Evolutionary conservation across 1,140 invertebrate genomes (phyloP).

Genomic region (Papilio polyxenes): DNA sequence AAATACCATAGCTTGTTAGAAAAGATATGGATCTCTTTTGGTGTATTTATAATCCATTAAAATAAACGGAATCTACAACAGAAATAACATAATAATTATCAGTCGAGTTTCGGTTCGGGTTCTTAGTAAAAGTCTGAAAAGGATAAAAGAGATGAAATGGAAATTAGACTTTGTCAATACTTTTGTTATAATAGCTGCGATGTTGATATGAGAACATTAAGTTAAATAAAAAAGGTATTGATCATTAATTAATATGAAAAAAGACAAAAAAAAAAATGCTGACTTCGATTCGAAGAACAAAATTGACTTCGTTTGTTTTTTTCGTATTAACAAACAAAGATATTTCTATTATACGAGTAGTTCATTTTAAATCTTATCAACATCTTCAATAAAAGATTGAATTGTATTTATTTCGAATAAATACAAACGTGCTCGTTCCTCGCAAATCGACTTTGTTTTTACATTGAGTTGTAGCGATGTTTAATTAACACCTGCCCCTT

Average conservation of each 20-base stretch:
- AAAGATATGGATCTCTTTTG: no score
- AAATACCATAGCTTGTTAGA: no score
- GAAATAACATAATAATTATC: no score
- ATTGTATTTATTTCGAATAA: conserved; percentile 30
- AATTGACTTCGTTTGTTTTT: conserved; percentile 1
- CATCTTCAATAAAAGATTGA: conserved; percentile 28
- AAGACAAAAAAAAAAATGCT: neutral
- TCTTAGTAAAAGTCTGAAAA: neutral
- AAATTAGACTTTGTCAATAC: neutral
- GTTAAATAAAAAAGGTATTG: neutral
- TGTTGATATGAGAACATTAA: neutral
- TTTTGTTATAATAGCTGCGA: neutral
- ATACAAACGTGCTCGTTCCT: conserved; percentile 30
- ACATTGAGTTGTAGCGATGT: conserved; percentile 37
- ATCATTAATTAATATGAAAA: no score
- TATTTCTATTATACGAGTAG: conserved; percentile 32
- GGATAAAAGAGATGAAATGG: neutral
- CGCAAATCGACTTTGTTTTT: conserved; percentile 37
- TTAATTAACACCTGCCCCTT: conserved; percentile 40
- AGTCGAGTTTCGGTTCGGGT: neutral
- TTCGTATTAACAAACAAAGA: conserved; percentile 18
- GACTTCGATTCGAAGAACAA: neutral
- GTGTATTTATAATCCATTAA: no score
- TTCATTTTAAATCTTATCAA: conserved; percentile 34
- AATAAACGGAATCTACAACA: no score